phyloP scores from a whole-genome alignment of 2,888 invertebrate species.

The Drosophila mercatorum region DNA sequence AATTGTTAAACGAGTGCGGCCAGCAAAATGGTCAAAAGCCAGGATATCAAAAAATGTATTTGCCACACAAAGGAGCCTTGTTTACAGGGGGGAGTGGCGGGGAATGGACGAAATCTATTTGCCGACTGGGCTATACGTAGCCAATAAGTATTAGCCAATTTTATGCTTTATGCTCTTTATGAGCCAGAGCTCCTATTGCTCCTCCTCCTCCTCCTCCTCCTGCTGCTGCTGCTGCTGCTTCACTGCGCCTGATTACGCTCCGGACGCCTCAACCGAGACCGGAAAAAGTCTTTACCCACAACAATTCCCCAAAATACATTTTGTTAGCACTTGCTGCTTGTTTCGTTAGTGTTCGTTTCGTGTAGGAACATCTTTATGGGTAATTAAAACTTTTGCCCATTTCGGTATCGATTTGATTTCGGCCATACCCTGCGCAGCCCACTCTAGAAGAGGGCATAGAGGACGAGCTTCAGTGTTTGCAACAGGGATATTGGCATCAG shows the following conservation, averaged over 20 bases:
- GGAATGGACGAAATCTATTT: constrained; percentile 1
- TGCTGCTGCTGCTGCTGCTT: constrained; percentile 34
- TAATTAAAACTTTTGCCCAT: constrained; percentile 83
- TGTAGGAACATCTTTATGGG: constrained; percentile 81
- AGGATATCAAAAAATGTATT: constrained; percentile 13
- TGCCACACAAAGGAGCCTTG: constrained; percentile 29
- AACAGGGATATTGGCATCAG: neutral
- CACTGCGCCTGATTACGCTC: constrained; percentile 48
- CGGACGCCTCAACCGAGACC: constrained; percentile 44
- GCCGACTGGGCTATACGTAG: constrained; percentile 1
- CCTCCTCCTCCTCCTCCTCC: constrained; percentile 12
- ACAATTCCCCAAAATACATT: constrained; percentile 44
- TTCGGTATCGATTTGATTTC: constrained; percentile 62
- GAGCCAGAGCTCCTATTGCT: constrained; percentile 35
- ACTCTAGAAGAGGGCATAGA: neutral
- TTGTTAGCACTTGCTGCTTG: constrained; percentile 30
- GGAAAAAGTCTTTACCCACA: constrained; percentile 52
- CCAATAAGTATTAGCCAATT: constrained; percentile 72
- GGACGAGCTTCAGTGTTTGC: neutral
- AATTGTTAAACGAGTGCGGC: constrained; percentile 45
- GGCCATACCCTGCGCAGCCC: constrained; percentile 1
- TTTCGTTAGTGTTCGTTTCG: constrained; percentile 61
- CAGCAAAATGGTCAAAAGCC: constrained; percentile 41
- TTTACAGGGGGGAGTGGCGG: constrained; percentile 5
- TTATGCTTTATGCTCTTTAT: constrained; percentile 78